Base-by-base conservation (phyloP, 2,888 invertebrate species). In the Drosophila nr. fundita region DNA sequence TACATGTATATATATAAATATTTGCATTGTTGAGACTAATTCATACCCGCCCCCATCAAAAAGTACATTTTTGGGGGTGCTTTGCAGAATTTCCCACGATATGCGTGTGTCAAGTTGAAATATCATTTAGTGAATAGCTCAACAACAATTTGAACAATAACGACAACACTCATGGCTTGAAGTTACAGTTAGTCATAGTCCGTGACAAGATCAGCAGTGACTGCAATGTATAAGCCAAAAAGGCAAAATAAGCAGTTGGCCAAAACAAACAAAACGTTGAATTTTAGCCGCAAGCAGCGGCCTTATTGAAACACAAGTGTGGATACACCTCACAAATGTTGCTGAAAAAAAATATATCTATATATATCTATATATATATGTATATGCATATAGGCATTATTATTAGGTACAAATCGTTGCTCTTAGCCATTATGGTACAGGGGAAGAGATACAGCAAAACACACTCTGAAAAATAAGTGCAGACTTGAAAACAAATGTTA, bases 261-360 rank as follows among this genome's bases (percentile, higher is more conserved):
- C 64, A 73, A 68, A 64, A 62, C 38, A 30, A 68, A 66, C 69
- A 79, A 79, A 70, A 50, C 71, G 69, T 57, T 63, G 42, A 52
- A 27, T 63, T 4, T 21, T 54, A 69, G 76, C 82, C 73, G 52
- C 76, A 59, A 65, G 80, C 66, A 36, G 64, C 72, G 84, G 73
- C 84, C 82, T 83, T 78, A 80, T 80, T 73, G 81, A 75, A 82
- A 70, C 69, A 77, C 64, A 67, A 82, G 40, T 76, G 79, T 76
- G 69, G 45, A 27, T n/a, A 63, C 49, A 65, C 54, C 64, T 63
- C 38, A 61, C 45, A 60, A 64, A 59, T 45, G 29, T 36, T 52
- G 48, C 48, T 50, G 38, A 45, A 57, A 30, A 24, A 10, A 4
- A 4, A 42, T 1, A 18, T 10, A 10, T 27, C 15, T 49, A 6